Conservation (phyloP, 2,888 invertebrate species). For the Acanthopleura granulata region DNA sequence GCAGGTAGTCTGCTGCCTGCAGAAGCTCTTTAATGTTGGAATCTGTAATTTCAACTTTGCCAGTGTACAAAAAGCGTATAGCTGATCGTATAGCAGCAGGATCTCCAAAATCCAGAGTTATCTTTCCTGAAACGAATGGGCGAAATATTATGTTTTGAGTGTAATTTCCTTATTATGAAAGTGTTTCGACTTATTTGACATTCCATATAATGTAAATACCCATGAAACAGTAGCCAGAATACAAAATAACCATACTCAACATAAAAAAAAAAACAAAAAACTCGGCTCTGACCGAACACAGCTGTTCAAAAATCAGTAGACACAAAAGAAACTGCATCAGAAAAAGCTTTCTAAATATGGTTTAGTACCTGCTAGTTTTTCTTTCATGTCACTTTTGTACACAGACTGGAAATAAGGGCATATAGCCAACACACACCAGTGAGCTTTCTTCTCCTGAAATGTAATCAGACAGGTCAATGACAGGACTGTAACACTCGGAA, state of each 20-base stretch:
- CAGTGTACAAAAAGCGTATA: slow-evolving; percentile 49
- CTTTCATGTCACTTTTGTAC: slow-evolving; percentile 51
- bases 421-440: slow-evolving; percentile 53
- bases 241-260: too few relatives aligned
- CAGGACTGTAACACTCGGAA: too few relatives aligned
- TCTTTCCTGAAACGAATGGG: slow-evolving; percentile 43
- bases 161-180: too few relatives aligned
- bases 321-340: too few relatives aligned
- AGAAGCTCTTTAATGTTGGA: slow-evolving; percentile 42
- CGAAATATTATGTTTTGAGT: too few relatives aligned
- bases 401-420: slow-evolving; percentile 58
- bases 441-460: slow-evolving; percentile 49
- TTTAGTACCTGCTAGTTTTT: slow-evolving; percentile 41
- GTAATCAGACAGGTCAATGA: not conserved
- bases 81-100: slow-evolving; percentile 43
- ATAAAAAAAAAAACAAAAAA: too few relatives aligned
- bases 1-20: slow-evolving; percentile 54
- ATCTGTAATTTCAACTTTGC: slow-evolving; percentile 38
- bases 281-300: too few relatives aligned
- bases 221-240: too few relatives aligned
- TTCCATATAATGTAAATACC: too few relatives aligned
- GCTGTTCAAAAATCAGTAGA: too few relatives aligned
- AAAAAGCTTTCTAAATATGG: not conserved
- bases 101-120: slow-evolving; percentile 42
- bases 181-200: too few relatives aligned